phyloP scores from a whole-genome alignment of 2,113 vertebrate genomes.

The Suricata suricatta region DNA sequence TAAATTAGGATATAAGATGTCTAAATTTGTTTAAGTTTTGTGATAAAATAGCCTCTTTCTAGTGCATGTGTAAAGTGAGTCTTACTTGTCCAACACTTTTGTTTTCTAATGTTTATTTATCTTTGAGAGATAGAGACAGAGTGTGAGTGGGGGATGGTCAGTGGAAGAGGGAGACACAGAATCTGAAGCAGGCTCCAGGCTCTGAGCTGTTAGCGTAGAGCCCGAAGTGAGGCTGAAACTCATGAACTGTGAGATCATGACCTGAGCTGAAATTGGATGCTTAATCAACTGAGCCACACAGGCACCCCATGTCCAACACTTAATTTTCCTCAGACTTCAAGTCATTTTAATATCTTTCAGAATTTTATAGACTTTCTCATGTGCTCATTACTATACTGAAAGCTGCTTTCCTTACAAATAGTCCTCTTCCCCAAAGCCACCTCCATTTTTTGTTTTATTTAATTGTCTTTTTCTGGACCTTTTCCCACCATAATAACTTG shows the following conservation, averaged over 20 bases:
- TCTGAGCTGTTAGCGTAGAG: too few species aligned
- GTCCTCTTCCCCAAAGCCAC: neutral
- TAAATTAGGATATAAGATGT: neutral
- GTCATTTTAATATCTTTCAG: conserved; percentile 40
- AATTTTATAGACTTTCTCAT: neutral
- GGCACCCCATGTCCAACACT: neutral
- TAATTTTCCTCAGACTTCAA: conserved; percentile 52
- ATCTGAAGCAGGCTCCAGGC: too few species aligned
- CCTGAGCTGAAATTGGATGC: too few species aligned
- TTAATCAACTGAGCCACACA: too few species aligned
- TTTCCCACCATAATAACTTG: neutral
- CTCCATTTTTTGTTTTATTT: neutral
- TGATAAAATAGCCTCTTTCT: neutral
- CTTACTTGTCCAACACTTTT: neutral
- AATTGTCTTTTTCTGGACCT: neutral
- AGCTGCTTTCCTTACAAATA: neutral
- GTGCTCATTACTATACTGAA: neutral
- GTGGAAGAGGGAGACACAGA: too few species aligned
- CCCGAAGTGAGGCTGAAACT: too few species aligned
- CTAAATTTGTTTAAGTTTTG: conserved; percentile 41
- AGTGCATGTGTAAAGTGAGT: neutral
- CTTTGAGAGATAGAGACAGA: too few species aligned
- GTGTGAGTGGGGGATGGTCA: too few species aligned
- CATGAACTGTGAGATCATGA: too few species aligned
- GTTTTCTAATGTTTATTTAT: too few species aligned